Conservation (phyloP, 2,797 vertebrate genomes). For the Anas bahamensis region DNA sequence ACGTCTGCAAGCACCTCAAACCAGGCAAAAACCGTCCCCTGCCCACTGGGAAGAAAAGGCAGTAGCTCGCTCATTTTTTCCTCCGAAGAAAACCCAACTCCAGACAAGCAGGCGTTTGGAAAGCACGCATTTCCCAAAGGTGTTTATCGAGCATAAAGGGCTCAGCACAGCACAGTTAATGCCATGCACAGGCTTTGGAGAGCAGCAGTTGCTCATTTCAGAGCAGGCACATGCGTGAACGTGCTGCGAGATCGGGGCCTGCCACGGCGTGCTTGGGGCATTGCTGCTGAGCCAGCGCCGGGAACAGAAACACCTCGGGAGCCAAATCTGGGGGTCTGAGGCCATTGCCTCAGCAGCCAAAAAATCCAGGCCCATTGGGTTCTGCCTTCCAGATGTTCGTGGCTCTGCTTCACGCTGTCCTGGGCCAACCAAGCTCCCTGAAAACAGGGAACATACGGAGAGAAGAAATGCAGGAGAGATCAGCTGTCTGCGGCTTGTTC, state of each 20-base stretch:
- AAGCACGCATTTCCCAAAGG: neutral
- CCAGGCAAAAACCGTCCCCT: neutral
- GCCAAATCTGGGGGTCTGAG: neutral
- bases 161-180: neutral
- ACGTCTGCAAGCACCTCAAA: neutral
- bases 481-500: neutral
- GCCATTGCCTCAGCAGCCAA: neutral
- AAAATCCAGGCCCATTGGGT: neutral
- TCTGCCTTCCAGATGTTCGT: neutral
- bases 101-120: neutral
- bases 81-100: neutral
- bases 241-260: neutral
- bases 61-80: neutral
- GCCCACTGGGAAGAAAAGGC: neutral
- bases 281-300: neutral
- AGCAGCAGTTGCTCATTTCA: neutral
- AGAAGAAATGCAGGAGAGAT: neutral
- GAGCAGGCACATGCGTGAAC: fast-evolving
- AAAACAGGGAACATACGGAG: neutral
- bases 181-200: neutral
- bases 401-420: neutral
- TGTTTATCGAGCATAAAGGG: neutral
- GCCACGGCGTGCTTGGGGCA: fast-evolving
- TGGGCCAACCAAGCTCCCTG: neutral
- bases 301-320: neutral